These are phyloP conservation scores for Folsomia manolachei DNA, from an alignment of 2,888 invertebrate species.

Conservation along the genomic window DNA sequence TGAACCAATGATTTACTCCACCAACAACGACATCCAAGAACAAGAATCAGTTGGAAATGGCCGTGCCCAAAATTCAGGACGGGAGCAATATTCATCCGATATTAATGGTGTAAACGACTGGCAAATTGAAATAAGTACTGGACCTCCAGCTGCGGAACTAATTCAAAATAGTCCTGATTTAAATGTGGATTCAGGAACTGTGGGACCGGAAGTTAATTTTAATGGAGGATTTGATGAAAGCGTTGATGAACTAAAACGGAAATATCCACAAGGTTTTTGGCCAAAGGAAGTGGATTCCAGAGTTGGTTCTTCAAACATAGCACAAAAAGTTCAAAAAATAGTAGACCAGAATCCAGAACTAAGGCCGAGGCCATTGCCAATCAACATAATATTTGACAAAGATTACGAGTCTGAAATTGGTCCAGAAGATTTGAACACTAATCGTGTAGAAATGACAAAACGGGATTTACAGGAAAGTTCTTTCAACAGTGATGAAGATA, in stretches of 20 bases:
- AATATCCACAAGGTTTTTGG: constrained; percentile 27
- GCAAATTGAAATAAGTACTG: not conserved
- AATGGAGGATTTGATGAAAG: constrained; percentile 28
- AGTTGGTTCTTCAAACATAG: not conserved
- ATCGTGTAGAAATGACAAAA: not conserved
- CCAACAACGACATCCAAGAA: too few relatives aligned
- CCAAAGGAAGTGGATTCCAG: constrained; percentile 11
- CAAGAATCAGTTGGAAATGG: not conserved
- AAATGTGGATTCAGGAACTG: not conserved
- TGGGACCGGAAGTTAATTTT: constrained; percentile 26
- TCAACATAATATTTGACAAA: not conserved
- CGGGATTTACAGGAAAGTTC: not conserved
- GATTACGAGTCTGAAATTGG: too few relatives aligned
- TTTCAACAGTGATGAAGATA: not conserved
- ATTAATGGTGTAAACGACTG: not conserved
- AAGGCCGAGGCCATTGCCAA: too few relatives aligned
- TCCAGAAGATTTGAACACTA: not conserved
- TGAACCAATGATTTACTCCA: too few relatives aligned
- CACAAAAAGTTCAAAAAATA: not conserved
- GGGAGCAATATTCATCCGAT: too few relatives aligned
- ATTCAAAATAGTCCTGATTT: not conserved
- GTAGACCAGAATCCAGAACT: too few relatives aligned
- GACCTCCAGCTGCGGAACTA: not conserved
- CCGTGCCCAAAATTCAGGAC: not conserved
- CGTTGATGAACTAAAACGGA: constrained; percentile 24